phyloP scores from a whole-genome alignment of 2,888 invertebrate genomes.

The Camptogramma bilineatum region DNA sequence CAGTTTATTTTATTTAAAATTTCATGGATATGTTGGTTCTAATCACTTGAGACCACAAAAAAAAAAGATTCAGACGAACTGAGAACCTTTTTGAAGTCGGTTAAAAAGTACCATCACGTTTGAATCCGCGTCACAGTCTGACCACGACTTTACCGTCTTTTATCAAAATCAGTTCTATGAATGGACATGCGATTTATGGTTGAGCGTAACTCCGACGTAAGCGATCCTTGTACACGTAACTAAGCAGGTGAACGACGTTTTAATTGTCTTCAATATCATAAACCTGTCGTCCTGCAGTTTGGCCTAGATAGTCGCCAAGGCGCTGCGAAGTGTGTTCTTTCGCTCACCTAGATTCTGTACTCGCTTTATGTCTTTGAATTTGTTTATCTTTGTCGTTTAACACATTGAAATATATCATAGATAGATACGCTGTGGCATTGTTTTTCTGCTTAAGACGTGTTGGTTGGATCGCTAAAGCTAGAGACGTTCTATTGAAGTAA shows the following conservation, averaged over 20 bases:
- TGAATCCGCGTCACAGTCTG: not conserved
- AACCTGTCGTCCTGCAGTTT: constrained; percentile 6
- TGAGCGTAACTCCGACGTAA: constrained; percentile 40
- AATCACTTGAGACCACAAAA: too few relatives aligned
- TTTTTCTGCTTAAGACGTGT: too few relatives aligned
- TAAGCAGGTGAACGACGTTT: constrained; percentile 22
- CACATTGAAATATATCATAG: not conserved
- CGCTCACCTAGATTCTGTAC: not conserved
- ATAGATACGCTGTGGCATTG: too few relatives aligned
- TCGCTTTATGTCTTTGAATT: not conserved
- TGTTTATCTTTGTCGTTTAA: not conserved
- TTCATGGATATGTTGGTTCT: too few relatives aligned
- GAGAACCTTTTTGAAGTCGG: too few relatives aligned
- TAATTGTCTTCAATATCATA: constrained; percentile 14
- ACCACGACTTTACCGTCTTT: constrained; percentile 8
- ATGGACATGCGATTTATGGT: constrained; percentile 28
- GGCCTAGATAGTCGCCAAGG: constrained; percentile 2
- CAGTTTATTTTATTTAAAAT: too few relatives aligned
- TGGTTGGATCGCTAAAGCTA: too few relatives aligned
- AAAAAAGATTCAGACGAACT: too few relatives aligned
- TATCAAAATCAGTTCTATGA: constrained; percentile 30
- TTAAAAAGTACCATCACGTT: too few relatives aligned
- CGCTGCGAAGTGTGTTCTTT: not conserved
- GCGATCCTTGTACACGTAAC: constrained; percentile 25
- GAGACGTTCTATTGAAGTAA: too few relatives aligned